Evolutionary conservation across 2,888 invertebrate species (phyloP).

Genomic region (Strigamia maritima): DNA sequence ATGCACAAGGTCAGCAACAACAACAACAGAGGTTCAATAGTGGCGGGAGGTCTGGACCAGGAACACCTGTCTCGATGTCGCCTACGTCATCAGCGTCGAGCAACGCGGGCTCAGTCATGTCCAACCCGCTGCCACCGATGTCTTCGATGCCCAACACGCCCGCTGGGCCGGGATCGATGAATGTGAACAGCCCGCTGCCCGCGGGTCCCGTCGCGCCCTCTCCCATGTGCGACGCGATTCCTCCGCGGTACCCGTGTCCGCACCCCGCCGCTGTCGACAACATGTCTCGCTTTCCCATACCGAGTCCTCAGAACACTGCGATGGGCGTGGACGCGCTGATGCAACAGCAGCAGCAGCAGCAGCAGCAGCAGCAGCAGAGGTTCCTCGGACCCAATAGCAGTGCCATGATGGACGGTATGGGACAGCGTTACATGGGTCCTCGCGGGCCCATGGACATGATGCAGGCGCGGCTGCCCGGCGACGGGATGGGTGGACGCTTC

Average conservation of each 20-base stretch:
- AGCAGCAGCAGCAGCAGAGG: conserved; percentile 43
- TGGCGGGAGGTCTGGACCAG: conserved; percentile 12
- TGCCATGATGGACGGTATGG: conserved; percentile 33
- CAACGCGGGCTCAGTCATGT: conserved; percentile 14
- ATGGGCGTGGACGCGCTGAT: conserved; percentile 35
- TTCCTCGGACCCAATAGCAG: conserved; percentile 24
- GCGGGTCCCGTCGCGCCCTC: conserved; percentile 3
- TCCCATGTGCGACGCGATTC: conserved; percentile 36
- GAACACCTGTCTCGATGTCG: conserved; percentile 26
- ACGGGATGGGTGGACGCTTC: conserved; percentile 42
- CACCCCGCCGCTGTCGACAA: conserved; percentile 42
- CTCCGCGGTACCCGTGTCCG: conserved; percentile 44
- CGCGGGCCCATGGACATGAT: conserved; percentile 44
- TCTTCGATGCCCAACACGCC: background rate
- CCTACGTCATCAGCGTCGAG: conserved; percentile 27
- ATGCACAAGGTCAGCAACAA: conserved; percentile 31
- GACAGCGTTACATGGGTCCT: conserved; percentile 36
- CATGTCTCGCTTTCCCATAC: conserved; percentile 48
- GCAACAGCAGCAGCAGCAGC: conserved; percentile 43
- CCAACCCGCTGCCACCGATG: conserved; percentile 23
- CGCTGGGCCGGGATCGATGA: background rate
- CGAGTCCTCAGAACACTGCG: conserved; percentile 46
- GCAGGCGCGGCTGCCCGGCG: conserved; percentile 43
- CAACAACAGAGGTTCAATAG: conserved; percentile 29
- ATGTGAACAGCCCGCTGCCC: conserved; percentile 18